These are phyloP conservation scores for Listronotus bonariensis DNA, from an alignment of 1,140 invertebrate genomes.

Conservation along the genomic window DNA sequence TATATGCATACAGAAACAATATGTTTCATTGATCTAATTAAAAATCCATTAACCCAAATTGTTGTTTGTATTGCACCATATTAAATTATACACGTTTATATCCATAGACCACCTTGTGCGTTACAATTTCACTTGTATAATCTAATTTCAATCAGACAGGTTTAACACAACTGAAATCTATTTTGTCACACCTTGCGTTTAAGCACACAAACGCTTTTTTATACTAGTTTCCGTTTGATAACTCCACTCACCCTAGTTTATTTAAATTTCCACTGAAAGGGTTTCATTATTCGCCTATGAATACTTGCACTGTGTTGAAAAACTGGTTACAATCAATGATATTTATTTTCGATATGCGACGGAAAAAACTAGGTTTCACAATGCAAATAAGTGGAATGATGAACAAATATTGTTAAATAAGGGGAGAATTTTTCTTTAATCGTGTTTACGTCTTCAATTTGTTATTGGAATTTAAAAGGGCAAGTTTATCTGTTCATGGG, in stretches of 20 bases:
- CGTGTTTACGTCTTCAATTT: no score
- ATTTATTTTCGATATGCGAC: constrained; percentile 19
- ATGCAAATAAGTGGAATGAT: neutral
- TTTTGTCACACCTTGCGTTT: constrained; percentile 19
- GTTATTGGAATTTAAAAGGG: no score
- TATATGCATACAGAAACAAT: no score
- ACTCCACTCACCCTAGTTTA: constrained; percentile 11
- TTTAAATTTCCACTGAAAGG: constrained; percentile 19
- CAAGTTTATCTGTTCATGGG: no score
- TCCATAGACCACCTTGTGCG: constrained; percentile 10
- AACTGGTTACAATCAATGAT: constrained; percentile 6
- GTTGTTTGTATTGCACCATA: neutral
- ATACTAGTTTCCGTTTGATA: constrained; percentile 14
- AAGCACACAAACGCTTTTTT: constrained; percentile 11
- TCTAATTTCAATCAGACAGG: constrained; percentile 22
- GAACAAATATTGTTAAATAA: constrained; percentile 6
- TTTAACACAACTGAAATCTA: constrained; percentile 17
- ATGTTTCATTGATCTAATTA: neutral
- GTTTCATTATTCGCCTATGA: constrained; percentile 15
- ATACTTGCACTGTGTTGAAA: constrained; percentile 12
- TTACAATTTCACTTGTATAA: constrained; percentile 23
- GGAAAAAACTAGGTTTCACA: constrained; percentile 2
- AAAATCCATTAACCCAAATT: constrained; percentile 5
- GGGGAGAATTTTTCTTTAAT: neutral
- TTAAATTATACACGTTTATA: neutral